Evolutionary conservation across 2,888 invertebrate species (phyloP), one percentile per base, ranked within the genome.

Genomic region (Tyria jacobaeae): DNA sequence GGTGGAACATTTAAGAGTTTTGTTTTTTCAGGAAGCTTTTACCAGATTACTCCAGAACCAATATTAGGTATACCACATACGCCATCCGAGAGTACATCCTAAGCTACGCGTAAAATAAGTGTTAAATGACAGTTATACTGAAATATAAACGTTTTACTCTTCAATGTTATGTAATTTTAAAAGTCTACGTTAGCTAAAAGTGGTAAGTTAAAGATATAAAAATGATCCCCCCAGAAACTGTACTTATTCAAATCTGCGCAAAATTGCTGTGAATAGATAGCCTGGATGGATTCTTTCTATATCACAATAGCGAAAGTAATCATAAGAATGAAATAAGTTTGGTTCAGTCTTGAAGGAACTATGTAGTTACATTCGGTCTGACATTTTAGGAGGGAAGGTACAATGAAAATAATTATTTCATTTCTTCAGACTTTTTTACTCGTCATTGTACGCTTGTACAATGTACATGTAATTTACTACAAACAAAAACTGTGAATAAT

Each of bases 251-350:
- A 73, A 67, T 64, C 56, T 65, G 57, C 55, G 69, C 65, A 7
- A 54, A 74, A 73, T 70, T 53, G 34, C n/a, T 21, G 55, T 60
- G 56, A 58, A 65, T 71, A 70, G 65, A 67, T 62, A 60, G 58
- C 58, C 63, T n/a, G 60, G 73, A 74, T 69, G 78, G 73, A 73
- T 72, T 65, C 73, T 70, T 71, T 27, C 58, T 5, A 44, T 44
- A 44, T 54, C 70, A 81, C 81, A 81, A 81, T 75, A 67, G 60
- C 48, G 60, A 70, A 66, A 52, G 61, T 72, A 64, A 62, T 66
- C 67, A 52, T 57, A 66, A 63, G 59, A 67, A 76, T 66, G 66
- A 61, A 67, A 70, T 60, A 68, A 66, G 59, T 68, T 70, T 70
- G 60, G 64, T 76, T 71, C 55, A 68, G 55, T 63, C 63, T 68